Percentiles rank a stretch among this genome's conserved stretches.
Conservation (phyloP, 2,888 invertebrate species). For the Pyrochroa serraticornis region DNA sequence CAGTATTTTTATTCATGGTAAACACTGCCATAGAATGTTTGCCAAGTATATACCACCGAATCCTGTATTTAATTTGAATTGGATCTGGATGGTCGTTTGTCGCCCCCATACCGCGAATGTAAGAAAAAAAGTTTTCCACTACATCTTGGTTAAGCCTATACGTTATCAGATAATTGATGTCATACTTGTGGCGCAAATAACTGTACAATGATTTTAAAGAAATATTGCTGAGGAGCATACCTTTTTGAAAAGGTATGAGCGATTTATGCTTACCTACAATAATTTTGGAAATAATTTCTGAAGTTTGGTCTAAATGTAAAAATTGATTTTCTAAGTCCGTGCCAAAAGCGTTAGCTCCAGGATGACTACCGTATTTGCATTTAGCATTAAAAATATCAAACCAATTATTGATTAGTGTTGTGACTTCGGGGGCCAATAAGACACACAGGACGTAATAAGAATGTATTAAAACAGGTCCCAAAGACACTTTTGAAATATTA, state of each 20-base stretch:
- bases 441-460: too few species aligned
- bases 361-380: constrained; percentile 22
- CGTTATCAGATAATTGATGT: background rate
- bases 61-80: too few species aligned
- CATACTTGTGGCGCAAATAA: background rate
- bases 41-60: too few species aligned
- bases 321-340: constrained; percentile 32
- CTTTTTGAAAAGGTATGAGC: background rate
- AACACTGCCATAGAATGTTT: too few species aligned
- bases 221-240: background rate
- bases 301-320: constrained; percentile 42
- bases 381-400: constrained; percentile 37
- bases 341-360: constrained; percentile 34
- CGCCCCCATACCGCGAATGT: background rate
- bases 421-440: too few species aligned
- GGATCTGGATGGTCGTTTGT: too few species aligned
- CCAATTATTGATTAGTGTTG: constrained; percentile 34
- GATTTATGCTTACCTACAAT: background rate
- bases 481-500: too few species aligned
- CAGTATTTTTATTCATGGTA: too few species aligned
- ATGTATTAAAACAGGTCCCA: too few species aligned
- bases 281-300: background rate
- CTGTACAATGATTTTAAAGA: background rate
- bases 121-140: background rate
- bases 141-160: constrained; percentile 1